A percentile compares a stretch with the other conserved stretches of the same genome.
Conservation (phyloP, 2,888 invertebrate genomes). For the Parochlus steinenii region DNA sequence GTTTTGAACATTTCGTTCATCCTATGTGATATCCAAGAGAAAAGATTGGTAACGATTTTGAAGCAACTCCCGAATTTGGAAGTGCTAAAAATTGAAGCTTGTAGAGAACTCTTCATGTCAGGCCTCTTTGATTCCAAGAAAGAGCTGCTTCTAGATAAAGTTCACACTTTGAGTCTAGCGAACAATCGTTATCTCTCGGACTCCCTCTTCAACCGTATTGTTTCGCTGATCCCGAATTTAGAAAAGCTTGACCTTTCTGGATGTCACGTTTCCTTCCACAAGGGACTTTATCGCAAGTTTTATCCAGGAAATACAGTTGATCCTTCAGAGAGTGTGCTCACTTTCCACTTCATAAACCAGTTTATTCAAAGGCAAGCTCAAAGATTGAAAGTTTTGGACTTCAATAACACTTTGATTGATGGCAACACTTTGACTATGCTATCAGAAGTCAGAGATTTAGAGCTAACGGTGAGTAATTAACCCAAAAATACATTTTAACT, state of each 20-base stretch:
- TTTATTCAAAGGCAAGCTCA: constrained; percentile 37
- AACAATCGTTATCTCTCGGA: constrained; percentile 58
- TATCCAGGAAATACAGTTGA: constrained; percentile 36
- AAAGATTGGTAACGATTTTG: constrained; percentile 40
- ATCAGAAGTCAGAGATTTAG: constrained; percentile 34
- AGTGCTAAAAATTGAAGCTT: constrained; percentile 41
- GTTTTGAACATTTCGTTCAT: constrained; percentile 38
- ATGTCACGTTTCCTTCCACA: constrained; percentile 54
- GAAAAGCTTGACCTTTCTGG: constrained; percentile 44
- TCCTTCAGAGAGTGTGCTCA: constrained; percentile 52
- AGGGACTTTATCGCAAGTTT: constrained; percentile 47
- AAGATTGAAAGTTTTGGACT: constrained; percentile 40
- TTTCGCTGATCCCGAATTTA: constrained; percentile 40
- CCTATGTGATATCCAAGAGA: constrained; percentile 46
- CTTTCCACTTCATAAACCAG: constrained; percentile 46
- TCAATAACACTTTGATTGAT: constrained; percentile 52
- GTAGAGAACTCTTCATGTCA: constrained; percentile 57
- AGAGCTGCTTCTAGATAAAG: constrained; percentile 34
- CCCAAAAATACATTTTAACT: too few species aligned
- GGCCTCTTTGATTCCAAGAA: constrained; percentile 46
- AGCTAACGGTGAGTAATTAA: too few species aligned
- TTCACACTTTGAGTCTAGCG: constrained; percentile 42
- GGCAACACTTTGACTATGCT: constrained; percentile 40
- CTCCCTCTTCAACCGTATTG: constrained; percentile 50
- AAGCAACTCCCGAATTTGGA: constrained; percentile 39